phyloP scores from a whole-genome alignment of 2,888 invertebrate genomes.

The Cosmorhoe ocellata region DNA sequence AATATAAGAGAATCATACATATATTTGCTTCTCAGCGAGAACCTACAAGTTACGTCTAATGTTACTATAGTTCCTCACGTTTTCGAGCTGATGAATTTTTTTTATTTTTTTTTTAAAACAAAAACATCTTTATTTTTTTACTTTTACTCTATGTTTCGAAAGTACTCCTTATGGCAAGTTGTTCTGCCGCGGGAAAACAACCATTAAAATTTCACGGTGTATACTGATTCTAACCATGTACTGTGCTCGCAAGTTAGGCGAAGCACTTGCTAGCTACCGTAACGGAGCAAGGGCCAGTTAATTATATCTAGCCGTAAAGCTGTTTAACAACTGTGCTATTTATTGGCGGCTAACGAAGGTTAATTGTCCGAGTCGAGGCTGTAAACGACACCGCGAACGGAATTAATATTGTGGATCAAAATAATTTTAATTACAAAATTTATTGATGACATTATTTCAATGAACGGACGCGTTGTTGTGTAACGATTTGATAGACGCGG shows the following conservation, averaged over 20 bases:
- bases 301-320: constrained; percentile 68
- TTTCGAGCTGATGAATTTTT: too few relatives aligned
- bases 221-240: constrained; percentile 5
- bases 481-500: constrained; percentile 6
- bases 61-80: too few relatives aligned
- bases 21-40: too few relatives aligned
- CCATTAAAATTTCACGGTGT: too few relatives aligned
- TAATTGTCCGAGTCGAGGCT: constrained; percentile 58
- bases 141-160: too few relatives aligned
- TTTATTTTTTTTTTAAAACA: too few relatives aligned
- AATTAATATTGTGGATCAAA: constrained; percentile 36
- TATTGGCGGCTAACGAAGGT: constrained; percentile 69
- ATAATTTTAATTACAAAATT: constrained; percentile 30
- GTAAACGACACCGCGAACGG: constrained; percentile 43
- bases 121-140: too few relatives aligned
- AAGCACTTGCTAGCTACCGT: constrained; percentile 65
- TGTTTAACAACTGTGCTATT: constrained; percentile 64
- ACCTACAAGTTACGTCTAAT: too few relatives aligned
- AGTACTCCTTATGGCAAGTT: too few relatives aligned
- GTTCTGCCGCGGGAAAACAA: too few relatives aligned
- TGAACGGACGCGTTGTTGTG: constrained; percentile 10
- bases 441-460: constrained; percentile 17
- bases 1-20: too few relatives aligned
- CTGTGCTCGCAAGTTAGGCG: constrained; percentile 28
- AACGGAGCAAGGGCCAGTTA: constrained; percentile 56